Evolutionary conservation across 2,113 vertebrate species (phyloP).

Genomic region (Lophius piscatorius): DNA sequence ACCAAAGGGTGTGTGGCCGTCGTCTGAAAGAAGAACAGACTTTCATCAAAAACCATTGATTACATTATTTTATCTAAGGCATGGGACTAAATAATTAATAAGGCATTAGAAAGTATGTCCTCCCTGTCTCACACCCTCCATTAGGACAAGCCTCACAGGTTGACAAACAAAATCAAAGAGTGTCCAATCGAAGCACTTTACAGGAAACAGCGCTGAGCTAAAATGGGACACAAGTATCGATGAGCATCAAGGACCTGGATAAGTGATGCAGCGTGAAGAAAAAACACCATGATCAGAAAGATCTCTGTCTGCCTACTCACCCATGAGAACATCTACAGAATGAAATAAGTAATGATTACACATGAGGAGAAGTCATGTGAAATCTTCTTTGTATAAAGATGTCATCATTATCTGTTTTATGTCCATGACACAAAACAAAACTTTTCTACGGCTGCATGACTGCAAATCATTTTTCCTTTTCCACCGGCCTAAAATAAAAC

Average conservation of each 20-base stretch:
- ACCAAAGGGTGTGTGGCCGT: slow-evolving; percentile 50
- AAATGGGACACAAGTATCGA: slow-evolving; percentile 55
- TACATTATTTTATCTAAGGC: slow-evolving; percentile 19
- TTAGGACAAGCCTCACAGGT: slow-evolving; percentile 36
- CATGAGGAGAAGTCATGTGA: no score
- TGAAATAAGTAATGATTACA: no score
- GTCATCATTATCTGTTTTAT: no score
- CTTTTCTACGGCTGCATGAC: no score
- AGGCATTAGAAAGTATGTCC: slow-evolving; percentile 3
- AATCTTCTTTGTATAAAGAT: no score
- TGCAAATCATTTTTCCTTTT: no score
- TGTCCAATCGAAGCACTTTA: slow-evolving; percentile 59
- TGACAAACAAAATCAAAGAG: slow-evolving; percentile 47
- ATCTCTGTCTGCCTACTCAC: no score
- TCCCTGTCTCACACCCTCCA: slow-evolving; percentile 37
- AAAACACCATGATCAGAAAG: neutral
- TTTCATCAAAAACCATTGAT: slow-evolving; percentile 1
- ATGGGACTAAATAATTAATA: slow-evolving; percentile 54
- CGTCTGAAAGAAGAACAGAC: slow-evolving; percentile 62
- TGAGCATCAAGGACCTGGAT: slow-evolving; percentile 41
- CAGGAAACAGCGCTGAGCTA: slow-evolving; percentile 69
- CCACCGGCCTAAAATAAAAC: no score
- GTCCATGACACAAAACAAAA: no score
- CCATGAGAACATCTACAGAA: no score
- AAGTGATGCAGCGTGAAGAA: slow-evolving; percentile 42